Conservation (phyloP, 2,113 vertebrate genomes). For the Chinchilla lanigera region DNA sequence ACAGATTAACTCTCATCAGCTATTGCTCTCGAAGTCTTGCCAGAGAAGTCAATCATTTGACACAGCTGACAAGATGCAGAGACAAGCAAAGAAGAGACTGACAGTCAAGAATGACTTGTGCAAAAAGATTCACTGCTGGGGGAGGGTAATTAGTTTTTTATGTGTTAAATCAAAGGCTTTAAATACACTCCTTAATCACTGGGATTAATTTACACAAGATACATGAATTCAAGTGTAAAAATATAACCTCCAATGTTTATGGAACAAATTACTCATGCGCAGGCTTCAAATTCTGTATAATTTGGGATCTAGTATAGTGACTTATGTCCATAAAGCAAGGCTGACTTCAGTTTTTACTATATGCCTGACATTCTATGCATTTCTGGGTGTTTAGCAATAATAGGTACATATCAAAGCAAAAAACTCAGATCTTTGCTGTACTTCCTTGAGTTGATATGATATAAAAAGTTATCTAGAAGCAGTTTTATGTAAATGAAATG, state of each 20-base stretch:
- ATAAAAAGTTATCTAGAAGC: neutral
- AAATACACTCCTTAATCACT: neutral
- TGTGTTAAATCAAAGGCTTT: neutral
- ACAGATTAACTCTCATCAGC: no score
- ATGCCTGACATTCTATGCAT: neutral
- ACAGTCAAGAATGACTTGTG: no score
- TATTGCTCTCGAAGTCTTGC: no score
- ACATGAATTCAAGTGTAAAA: neutral
- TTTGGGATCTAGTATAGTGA: neutral
- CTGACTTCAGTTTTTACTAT: neutral
- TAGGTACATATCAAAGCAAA: neutral
- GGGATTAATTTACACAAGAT: neutral
- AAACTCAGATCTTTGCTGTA: neutral
- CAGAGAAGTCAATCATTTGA: no score
- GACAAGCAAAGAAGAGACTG: no score
- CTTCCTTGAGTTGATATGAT: neutral
- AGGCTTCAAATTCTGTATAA: neutral
- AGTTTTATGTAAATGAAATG: neutral
- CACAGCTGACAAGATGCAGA: no score
- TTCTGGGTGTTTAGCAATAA: neutral
- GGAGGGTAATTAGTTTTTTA: neutral
- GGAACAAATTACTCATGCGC: neutral
- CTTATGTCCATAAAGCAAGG: neutral
- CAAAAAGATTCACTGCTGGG: neutral
- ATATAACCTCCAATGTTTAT: neutral